Conservation (phyloP, 2,888 invertebrate genomes). For the Syritta pipiens region DNA sequence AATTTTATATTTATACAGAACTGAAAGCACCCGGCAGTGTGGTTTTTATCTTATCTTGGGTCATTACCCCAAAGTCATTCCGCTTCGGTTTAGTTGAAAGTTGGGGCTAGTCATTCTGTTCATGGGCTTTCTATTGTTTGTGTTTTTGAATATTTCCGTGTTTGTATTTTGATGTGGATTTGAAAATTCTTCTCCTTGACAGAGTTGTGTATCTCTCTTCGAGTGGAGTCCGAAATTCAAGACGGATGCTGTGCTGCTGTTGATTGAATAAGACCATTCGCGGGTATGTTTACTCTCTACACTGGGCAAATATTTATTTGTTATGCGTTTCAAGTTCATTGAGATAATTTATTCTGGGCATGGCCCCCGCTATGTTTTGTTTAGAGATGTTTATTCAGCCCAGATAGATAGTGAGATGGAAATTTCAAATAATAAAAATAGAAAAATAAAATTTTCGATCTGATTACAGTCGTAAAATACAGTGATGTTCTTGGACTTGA, state of each 20-base stretch:
- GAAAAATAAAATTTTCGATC: neutral
- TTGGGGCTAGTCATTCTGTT: neutral
- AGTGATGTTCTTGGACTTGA: too few species aligned
- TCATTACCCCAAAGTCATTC: neutral
- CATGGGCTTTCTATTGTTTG: constrained; percentile 4
- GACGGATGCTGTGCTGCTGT: too few species aligned
- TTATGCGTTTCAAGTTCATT: constrained; percentile 36
- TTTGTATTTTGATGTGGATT: constrained; percentile 13
- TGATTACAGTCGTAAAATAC: too few species aligned
- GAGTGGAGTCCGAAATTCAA: neutral
- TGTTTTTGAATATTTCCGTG: constrained; percentile 11
- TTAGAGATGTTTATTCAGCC: neutral
- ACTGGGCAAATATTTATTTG: constrained; percentile 18
- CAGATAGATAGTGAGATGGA: neutral
- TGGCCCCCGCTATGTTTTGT: neutral
- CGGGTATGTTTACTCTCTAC: neutral
- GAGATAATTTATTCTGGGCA: constrained; percentile 27
- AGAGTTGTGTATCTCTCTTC: neutral
- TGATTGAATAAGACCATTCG: neutral
- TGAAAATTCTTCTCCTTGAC: constrained; percentile 3
- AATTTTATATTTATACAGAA: constrained; percentile 20
- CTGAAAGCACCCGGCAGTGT: neutral
- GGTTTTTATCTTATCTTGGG: constrained; percentile 16
- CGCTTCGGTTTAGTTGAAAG: neutral
- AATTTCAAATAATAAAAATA: neutral